Evolutionary conservation across 2,888 invertebrate species (phyloP).

Genomic region (Bruchidius siliquastri): DNA sequence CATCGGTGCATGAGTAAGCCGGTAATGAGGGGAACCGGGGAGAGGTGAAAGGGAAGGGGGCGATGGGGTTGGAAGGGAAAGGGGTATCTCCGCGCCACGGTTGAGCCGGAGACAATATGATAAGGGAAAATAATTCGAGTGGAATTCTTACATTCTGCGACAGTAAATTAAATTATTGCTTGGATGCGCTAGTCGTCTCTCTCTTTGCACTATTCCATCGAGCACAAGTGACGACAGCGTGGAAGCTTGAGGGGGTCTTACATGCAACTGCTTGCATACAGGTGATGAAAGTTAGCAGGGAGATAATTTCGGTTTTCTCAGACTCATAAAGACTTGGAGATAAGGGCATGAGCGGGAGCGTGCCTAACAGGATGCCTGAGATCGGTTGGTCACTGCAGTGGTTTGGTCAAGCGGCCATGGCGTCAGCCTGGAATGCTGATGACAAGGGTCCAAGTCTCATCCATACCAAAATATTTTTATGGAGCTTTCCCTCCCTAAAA

Average conservation of each 20-base stretch:
- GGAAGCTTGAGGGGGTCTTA: neutral
- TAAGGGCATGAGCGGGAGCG: no score
- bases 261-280: no score
- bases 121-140: conserved; percentile 47
- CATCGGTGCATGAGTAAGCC: conserved; percentile 47
- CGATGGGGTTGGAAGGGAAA: neutral
- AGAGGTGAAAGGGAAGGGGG: conserved; percentile 21
- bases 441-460: no score
- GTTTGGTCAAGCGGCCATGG: no score
- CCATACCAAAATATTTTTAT: no score
- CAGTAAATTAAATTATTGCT: conserved; percentile 32
- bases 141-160: conserved; percentile 47
- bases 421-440: no score
- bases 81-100: conserved; percentile 23
- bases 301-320: no score
- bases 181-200: conserved; percentile 22
- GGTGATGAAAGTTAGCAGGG: no score
- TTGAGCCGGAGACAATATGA: conserved; percentile 43
- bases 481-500: no score
- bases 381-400: no score
- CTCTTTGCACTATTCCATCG: neutral
- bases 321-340: no score
- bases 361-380: no score
- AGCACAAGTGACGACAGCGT: neutral
- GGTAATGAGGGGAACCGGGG: conserved; percentile 39